These are phyloP conservation scores for Trinectes maculatus DNA, from an alignment of 2,113 vertebrate species.

Conservation along the genomic window DNA sequence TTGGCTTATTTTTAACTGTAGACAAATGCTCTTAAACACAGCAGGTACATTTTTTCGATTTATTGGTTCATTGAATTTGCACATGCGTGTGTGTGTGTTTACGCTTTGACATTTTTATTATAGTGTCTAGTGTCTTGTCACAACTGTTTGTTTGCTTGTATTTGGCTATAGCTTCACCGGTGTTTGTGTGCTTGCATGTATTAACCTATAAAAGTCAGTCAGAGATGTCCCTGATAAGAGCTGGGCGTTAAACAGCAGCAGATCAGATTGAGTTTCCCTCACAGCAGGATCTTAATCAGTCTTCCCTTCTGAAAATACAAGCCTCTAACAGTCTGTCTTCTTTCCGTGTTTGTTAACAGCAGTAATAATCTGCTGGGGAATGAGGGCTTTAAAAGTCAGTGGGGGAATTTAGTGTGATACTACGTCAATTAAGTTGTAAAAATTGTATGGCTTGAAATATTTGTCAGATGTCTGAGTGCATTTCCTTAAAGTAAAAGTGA, in stretches of 20 bases:
- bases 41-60: constrained; percentile 22
- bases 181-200: constrained; percentile 12
- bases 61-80: constrained; percentile 34
- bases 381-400: constrained; percentile 37
- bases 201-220: constrained; percentile 34
- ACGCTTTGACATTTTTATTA: background rate
- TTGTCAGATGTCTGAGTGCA: background rate
- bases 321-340: constrained; percentile 33
- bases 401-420: constrained; percentile 21
- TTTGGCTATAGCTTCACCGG: background rate
- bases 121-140: background rate
- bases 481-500: background rate
- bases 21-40: constrained; percentile 23
- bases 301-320: constrained; percentile 25
- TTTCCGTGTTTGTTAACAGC: constrained; percentile 26
- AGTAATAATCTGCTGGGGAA: constrained; percentile 8
- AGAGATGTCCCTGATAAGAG: constrained; percentile 27
- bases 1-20: constrained; percentile 1
- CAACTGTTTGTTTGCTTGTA: constrained; percentile 5
- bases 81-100: background rate
- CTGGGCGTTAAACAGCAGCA: constrained; percentile 42
- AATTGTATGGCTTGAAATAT: background rate
- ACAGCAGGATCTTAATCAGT: constrained; percentile 50
- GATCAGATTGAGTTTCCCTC: constrained; percentile 46
- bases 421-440: constrained; percentile 36